A percentile compares a stretch with the other conserved stretches of the same genome.
These are phyloP conservation scores for Archilochus colubris DNA, from an alignment of 2,113 vertebrate genomes.

Conservation along the genomic window DNA sequence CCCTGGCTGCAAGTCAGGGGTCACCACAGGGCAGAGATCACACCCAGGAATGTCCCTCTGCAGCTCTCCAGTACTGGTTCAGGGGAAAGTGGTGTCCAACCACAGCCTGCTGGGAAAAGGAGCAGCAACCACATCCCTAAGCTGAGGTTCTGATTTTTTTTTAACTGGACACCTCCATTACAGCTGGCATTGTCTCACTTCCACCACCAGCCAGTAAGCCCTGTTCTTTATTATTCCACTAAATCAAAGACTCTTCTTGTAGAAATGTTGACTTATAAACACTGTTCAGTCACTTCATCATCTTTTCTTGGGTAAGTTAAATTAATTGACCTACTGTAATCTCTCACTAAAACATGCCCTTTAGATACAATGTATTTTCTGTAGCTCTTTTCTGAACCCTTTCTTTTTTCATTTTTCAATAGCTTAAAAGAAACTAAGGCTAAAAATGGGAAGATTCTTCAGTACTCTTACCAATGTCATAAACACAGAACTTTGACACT, in stretches of 20 bases:
- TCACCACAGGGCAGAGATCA: background rate
- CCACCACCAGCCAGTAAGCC: background rate
- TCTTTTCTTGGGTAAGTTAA: conserved; percentile 24
- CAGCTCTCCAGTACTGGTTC: background rate
- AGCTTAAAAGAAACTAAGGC: background rate
- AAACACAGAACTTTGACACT: background rate
- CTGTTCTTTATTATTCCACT: conserved; percentile 39
- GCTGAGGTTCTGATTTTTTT: background rate
- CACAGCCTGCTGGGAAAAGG: fast-evolving
- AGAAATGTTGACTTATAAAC: conserved; percentile 41
- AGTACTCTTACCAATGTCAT: background rate
- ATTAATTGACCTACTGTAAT: conserved; percentile 33
- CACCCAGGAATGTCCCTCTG: background rate
- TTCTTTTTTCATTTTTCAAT: background rate
- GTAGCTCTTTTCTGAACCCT: background rate
- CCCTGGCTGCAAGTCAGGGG: background rate
- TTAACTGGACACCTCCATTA: background rate
- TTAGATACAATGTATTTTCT: background rate
- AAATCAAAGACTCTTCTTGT: conserved; percentile 34
- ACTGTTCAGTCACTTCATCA: conserved; percentile 30
- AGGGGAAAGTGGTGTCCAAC: background rate
- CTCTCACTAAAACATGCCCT: conserved; percentile 20
- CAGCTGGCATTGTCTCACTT: background rate
- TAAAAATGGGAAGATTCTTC: conserved; percentile 36
- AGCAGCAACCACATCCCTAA: background rate